Percentiles rank a stretch among this genome's conserved stretches.
Evolutionary conservation across 2,797 vertebrate species (phyloP).

Genomic region (Anguilla megastoma): DNA sequence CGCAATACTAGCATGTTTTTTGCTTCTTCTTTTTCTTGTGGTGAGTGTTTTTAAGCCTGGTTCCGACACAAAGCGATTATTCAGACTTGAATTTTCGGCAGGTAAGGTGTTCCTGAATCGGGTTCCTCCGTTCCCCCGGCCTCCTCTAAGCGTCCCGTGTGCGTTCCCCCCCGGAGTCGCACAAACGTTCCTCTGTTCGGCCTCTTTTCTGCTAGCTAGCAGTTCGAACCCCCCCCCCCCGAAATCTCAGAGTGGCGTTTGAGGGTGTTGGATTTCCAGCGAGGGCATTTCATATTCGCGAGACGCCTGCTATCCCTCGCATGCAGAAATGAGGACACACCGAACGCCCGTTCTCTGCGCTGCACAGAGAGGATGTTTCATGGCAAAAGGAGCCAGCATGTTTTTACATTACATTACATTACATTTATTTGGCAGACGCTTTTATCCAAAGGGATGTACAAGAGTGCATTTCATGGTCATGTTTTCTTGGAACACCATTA

Average conservation of each 20-base stretch:
- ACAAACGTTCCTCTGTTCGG: slow-evolving; percentile 43
- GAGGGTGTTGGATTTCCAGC: slow-evolving; percentile 27
- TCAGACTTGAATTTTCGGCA: not conserved
- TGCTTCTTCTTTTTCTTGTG: not conserved
- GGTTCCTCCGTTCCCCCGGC: slow-evolving; percentile 21
- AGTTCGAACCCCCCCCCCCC: slow-evolving; percentile 22
- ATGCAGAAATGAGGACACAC: not conserved
- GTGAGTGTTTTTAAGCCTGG: slow-evolving; percentile 1
- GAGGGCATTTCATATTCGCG: slow-evolving; percentile 21
- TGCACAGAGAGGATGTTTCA: not conserved
- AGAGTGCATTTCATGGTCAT: not conserved
- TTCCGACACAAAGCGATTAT: not conserved
- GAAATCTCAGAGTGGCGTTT: slow-evolving; percentile 34
- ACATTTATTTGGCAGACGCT: too few species aligned
- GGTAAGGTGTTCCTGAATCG: slow-evolving; percentile 30
- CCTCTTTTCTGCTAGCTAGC: slow-evolving; percentile 14
- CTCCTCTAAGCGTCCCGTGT: slow-evolving; percentile 11
- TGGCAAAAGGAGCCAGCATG: not conserved
- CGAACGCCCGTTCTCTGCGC: not conserved
- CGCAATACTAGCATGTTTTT: not conserved
- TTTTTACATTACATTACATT: not conserved
- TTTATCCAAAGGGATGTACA: too few species aligned
- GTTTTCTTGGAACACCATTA: not conserved
- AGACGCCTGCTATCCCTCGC: not conserved
- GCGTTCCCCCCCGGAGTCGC: not conserved